These are phyloP conservation scores for Forficula auricularia DNA, from an alignment of 1,140 invertebrate species.

Conservation along the genomic window DNA sequence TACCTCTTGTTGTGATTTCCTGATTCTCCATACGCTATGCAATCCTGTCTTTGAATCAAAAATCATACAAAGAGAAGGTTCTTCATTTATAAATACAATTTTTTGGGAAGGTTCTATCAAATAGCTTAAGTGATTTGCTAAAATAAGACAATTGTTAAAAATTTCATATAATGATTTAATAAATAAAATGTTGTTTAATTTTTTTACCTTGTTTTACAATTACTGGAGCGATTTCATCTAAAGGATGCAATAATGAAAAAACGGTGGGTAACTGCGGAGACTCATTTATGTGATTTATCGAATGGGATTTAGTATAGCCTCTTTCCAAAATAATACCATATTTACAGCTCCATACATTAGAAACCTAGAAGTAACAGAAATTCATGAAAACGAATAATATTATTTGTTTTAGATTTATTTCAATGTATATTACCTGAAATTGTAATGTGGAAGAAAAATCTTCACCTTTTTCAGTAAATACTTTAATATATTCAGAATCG, in stretches of 20 bases:
- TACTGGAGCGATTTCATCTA: slow-evolving; percentile 75
- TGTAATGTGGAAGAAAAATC: slow-evolving; percentile 67
- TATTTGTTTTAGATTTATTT: no score
- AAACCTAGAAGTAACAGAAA: slow-evolving; percentile 29
- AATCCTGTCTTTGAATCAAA: slow-evolving; percentile 56
- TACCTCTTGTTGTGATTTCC: slow-evolving; percentile 52
- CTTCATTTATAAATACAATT: slow-evolving; percentile 41
- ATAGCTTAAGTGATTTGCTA: slow-evolving; percentile 32
- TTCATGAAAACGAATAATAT: no score
- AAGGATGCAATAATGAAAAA: slow-evolving; percentile 70
- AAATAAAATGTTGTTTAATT: not conserved
- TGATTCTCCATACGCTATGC: slow-evolving; percentile 66
- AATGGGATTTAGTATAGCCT: slow-evolving; percentile 4
- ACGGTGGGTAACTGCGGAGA: slow-evolving; percentile 37
- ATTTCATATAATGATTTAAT: slow-evolving; percentile 1
- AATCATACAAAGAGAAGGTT: slow-evolving; percentile 48
- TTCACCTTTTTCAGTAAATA: slow-evolving; percentile 61
- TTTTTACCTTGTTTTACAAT: slow-evolving; percentile 40
- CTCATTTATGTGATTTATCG: not conserved
- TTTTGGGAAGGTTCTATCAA: slow-evolving; percentile 39
- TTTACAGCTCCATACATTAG: slow-evolving; percentile 50
- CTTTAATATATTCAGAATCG: slow-evolving; percentile 55
- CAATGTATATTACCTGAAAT: slow-evolving; percentile 47
- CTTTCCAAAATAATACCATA: slow-evolving; percentile 59
- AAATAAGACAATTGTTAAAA: slow-evolving; percentile 8